Base-by-base conservation (phyloP, 2,113 vertebrate species). In the Pelobates fuscus region DNA sequence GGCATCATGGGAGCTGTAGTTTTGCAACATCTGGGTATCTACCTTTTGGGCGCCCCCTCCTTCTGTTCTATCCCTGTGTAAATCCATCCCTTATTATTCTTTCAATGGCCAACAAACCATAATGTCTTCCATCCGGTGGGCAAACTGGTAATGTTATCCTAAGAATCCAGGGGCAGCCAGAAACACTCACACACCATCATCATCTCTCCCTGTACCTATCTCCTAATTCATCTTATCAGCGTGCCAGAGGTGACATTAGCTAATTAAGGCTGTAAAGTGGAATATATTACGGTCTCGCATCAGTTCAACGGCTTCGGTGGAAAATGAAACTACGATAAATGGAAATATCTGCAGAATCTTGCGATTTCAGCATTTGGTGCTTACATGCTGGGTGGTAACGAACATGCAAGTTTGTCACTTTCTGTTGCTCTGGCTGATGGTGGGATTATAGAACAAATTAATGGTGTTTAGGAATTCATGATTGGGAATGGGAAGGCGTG, bases 171-270 rank as follows among this genome's bases (percentile, higher is more conserved):
- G 57, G 67, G 52, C 32, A 59, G 67, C 52, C 29, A 44, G 54
- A 52, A 3, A 30, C 41, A n/a, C n/a, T n/a, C 54, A 26, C n/a
- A 10, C 55, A 3, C 30, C 54, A n/a, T 17, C 46, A 23, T n/a
- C 37, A 12, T 41, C 37, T 8, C 37, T 12, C 37, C 7, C 44
- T 14, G 12, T 1, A 49, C 44, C 44, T 3, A 8, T 18, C 26
- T n/a, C 67, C 67, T 70, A 24, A 70, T 70, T 43, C 67, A 59
- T 70, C 67, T 70, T 49, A 43, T 29, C 57, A 18, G 18, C 27
- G 69, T 30, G 69, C 69, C 69, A 71, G 69, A 71, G 69, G 69
- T 61, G 69, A 71, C 58, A 32, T 44, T 61, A 49, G 69, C 69
- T 71, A 49, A 71, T 71, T 60, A 71, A 71, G 57, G 55, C 69